These are phyloP conservation scores for Lucilia cuprina DNA, from an alignment of 1,140 invertebrate genomes.

Conservation along the genomic window DNA sequence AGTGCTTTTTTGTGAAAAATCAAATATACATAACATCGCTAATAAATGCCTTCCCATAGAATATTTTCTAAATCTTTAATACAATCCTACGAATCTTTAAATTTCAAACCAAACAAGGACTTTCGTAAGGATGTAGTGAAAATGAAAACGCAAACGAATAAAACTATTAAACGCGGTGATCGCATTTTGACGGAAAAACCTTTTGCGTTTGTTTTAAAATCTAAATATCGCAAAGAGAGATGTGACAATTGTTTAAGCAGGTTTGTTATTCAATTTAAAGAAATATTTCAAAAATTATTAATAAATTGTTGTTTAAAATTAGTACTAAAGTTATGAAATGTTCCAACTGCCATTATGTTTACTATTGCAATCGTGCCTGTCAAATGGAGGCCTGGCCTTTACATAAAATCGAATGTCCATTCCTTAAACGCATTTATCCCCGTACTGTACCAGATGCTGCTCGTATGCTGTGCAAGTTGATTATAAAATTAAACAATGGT, in stretches of 20 bases:
- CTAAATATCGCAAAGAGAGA: conserved; percentile 65
- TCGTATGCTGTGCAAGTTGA: conserved; percentile 75
- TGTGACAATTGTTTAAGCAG: conserved; percentile 72
- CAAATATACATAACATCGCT: not conserved
- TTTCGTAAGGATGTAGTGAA: not conserved
- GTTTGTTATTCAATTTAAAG: conserved; percentile 60
- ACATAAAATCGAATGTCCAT: conserved; percentile 80
- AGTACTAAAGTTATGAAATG: conserved; percentile 77
- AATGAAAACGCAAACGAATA: conserved; percentile 20
- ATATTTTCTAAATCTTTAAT: conserved; percentile 9
- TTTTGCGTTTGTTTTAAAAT: conserved; percentile 69
- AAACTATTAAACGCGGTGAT: conserved; percentile 59
- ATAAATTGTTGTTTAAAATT: conserved; percentile 41
- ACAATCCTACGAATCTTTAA: not conserved
- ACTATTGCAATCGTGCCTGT: conserved; percentile 78
- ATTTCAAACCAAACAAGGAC: not conserved
- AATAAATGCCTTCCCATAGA: conserved; percentile 7
- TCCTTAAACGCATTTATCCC: conserved; percentile 72
- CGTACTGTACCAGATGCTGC: conserved; percentile 76
- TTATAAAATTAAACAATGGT: conserved; percentile 73
- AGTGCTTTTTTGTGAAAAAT: not conserved
- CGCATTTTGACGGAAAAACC: conserved; percentile 68
- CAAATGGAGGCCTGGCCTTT: conserved; percentile 78
- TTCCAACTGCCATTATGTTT: conserved; percentile 79
- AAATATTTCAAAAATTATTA: not conserved